These are phyloP conservation scores for Aurelia sp. DNA, from an alignment of 30 jellyfish, hydroid and myxozoan species.

Conservation along the genomic window DNA sequence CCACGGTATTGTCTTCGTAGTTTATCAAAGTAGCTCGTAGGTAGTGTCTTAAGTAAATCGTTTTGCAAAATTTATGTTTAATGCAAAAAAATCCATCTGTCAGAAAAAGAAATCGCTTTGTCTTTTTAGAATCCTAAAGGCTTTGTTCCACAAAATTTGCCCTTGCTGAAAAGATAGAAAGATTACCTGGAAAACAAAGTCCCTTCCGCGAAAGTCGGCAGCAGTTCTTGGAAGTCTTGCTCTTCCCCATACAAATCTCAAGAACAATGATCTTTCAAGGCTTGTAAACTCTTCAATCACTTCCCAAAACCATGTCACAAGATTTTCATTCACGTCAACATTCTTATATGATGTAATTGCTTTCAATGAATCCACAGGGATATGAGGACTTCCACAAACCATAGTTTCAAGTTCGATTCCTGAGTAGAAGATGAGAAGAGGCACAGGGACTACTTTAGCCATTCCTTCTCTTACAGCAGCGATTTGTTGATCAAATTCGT, in stretches of 20 bases:
- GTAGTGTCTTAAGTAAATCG: too few species aligned
- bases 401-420: slow-evolving; percentile 81
- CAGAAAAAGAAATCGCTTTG: too few species aligned
- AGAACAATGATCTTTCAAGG: slow-evolving; percentile 85
- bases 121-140: too few species aligned
- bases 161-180: neutral
- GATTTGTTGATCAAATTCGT: slow-evolving; percentile 79
- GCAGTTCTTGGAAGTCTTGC: slow-evolving; percentile 93
- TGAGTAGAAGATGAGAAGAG: slow-evolving; percentile 68
- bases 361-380: slow-evolving; percentile 77
- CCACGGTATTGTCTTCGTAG: too few species aligned
- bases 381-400: slow-evolving; percentile 94
- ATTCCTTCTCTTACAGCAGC: slow-evolving; percentile 89
- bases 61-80: too few species aligned
- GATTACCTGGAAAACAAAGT: slow-evolving; percentile 88
- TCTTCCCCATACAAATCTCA: slow-evolving; percentile 97
- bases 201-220: slow-evolving; percentile 91
- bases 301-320: slow-evolving; percentile 95
- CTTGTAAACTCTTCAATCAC: slow-evolving; percentile 80
- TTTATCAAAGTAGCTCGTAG: too few species aligned
- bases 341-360: slow-evolving; percentile 82
- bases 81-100: too few species aligned
- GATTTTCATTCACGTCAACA: slow-evolving; percentile 69
- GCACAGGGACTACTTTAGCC: slow-evolving; percentile 89
- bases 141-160: too few species aligned